Conservation (phyloP, 2,888 invertebrate genomes). For the Sericinus montela region DNA sequence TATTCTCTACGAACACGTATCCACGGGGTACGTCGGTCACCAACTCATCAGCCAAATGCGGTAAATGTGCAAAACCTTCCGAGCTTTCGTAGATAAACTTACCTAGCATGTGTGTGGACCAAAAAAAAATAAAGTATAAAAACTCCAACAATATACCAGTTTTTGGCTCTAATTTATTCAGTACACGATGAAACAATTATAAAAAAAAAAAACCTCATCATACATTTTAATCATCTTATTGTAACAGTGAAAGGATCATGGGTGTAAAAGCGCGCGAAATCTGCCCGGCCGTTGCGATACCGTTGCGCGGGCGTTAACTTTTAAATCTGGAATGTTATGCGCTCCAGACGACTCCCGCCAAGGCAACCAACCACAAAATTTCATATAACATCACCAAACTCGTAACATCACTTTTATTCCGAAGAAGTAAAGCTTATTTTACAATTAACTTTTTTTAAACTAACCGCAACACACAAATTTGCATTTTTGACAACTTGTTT, state of each 20-base stretch:
- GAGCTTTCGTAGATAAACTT: too few species aligned
- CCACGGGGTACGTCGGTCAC: too few species aligned
- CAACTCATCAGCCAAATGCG: too few species aligned
- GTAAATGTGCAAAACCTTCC: too few species aligned
- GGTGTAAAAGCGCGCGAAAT: slow-evolving; percentile 52
- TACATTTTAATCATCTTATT: neutral
- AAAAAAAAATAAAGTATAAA: too few species aligned
- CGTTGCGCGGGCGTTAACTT: slow-evolving; percentile 54
- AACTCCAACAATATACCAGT: too few species aligned
- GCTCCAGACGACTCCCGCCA: slow-evolving; percentile 35
- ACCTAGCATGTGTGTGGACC: too few species aligned
- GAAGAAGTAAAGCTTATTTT: slow-evolving; percentile 1
- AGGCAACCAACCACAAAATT: slow-evolving; percentile 20
- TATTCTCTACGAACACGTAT: too few species aligned
- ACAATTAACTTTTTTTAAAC: neutral
- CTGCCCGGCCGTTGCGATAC: slow-evolving; percentile 49
- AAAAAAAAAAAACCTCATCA: neutral
- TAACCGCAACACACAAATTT: slow-evolving; percentile 4
- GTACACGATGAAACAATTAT: too few species aligned
- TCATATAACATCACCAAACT: slow-evolving; percentile 17
- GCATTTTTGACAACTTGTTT: slow-evolving; percentile 14
- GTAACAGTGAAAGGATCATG: neutral
- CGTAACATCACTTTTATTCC: slow-evolving; percentile 2
- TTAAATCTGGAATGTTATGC: slow-evolving; percentile 53
- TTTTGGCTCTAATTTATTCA: too few species aligned